Evolutionary conservation across 2,113 vertebrate species (phyloP).

Genomic region (Poecilia latipinna): DNA sequence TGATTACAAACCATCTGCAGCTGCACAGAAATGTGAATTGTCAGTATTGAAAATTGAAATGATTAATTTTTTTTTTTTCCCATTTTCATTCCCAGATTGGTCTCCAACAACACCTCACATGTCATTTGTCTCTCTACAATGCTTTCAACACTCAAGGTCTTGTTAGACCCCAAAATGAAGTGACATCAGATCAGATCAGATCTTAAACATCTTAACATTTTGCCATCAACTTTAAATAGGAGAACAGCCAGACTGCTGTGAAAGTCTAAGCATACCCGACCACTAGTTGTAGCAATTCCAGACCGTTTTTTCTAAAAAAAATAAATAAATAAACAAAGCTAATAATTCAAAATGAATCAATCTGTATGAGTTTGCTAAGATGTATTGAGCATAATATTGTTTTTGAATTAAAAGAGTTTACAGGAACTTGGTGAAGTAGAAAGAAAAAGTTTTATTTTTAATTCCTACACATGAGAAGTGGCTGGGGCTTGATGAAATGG

Average conservation of each 20-base stretch:
- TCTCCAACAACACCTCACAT: not conserved
- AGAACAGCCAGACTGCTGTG: not conserved
- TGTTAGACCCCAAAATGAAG: not conserved
- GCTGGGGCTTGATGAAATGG: conserved; percentile 67
- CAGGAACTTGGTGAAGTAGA: conserved; percentile 26
- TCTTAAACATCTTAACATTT: not conserved
- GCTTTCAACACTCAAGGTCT: not conserved
- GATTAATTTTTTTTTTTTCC: not conserved
- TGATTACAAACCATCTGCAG: not conserved
- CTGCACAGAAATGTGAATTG: conserved; percentile 29
- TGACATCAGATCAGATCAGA: not conserved
- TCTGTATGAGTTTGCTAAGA: not conserved
- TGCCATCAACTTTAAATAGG: not conserved
- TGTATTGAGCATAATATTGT: not conserved
- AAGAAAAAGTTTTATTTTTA: conserved; percentile 25
- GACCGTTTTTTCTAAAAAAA: not conserved
- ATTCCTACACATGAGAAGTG: conserved; percentile 44
- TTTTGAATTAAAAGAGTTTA: conserved; percentile 46
- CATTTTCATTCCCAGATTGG: not conserved
- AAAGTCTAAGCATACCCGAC: not conserved
- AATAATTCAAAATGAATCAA: not conserved
- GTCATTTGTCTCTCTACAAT: not conserved
- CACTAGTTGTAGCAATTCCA: not conserved
- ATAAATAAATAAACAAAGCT: not conserved
- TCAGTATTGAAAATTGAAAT: not conserved